phyloP scores from a whole-genome alignment of 2,888 invertebrate species.

The Pseudococcus jackbeardsleyi region DNA sequence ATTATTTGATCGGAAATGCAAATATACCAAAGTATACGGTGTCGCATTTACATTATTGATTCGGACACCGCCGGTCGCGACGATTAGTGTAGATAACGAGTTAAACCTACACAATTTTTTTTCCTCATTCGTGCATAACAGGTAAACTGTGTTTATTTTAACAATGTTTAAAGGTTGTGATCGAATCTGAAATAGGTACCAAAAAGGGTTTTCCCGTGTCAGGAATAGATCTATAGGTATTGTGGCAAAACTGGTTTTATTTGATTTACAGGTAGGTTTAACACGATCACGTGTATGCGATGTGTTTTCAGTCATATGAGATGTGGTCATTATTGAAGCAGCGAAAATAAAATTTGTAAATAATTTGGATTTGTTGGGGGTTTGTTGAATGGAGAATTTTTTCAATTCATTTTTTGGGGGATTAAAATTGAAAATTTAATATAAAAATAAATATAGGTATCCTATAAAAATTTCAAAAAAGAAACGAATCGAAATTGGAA shows the following conservation, averaged over 20 bases:
- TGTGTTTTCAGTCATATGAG: too few relatives aligned
- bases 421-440: too few relatives aligned
- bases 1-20: conserved; percentile 42
- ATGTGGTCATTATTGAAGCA: too few relatives aligned
- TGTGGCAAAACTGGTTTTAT: neutral
- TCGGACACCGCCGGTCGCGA: neutral
- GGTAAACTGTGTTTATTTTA: neutral
- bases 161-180: neutral
- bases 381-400: too few relatives aligned
- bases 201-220: neutral
- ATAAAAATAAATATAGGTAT: too few relatives aligned
- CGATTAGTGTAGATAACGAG: conserved; percentile 1
- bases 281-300: too few relatives aligned
- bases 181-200: neutral
- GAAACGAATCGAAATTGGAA: too few relatives aligned
- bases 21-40: conserved; percentile 12
- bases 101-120: conserved; percentile 13
- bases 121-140: neutral
- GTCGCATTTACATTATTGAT: conserved; percentile 38
- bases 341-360: too few relatives aligned
- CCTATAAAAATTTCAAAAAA: too few relatives aligned
- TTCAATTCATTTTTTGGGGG: too few relatives aligned
- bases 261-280: neutral
- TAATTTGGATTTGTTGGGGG: too few relatives aligned
- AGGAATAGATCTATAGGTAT: neutral